Conservation (phyloP, 2,888 invertebrate species). For the Dicyrtoma fusca region DNA sequence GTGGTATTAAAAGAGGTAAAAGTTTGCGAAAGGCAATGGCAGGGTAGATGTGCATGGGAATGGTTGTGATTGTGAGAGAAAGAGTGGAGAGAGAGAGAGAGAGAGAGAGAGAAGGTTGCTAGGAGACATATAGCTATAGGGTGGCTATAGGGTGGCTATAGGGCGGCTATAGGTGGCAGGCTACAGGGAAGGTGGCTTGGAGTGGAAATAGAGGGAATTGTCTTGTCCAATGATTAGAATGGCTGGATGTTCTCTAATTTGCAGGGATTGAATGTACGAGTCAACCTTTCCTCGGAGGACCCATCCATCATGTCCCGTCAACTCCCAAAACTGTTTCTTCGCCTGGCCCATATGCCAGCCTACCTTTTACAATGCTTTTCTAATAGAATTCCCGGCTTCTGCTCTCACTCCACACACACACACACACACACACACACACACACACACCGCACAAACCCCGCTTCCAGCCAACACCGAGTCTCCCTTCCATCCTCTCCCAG, state of each 20-base stretch:
- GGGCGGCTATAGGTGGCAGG: too few species aligned
- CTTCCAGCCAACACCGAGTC: neutral
- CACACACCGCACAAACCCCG: neutral
- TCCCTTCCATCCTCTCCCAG: too few species aligned
- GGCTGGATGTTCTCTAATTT: conserved; percentile 57
- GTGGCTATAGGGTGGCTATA: too few species aligned
- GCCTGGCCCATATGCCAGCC: conserved; percentile 38
- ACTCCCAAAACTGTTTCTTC: conserved; percentile 48
- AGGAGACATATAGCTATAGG: too few species aligned
- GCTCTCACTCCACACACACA: conserved; percentile 8
- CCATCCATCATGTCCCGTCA: conserved; percentile 57
- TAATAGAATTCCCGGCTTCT: conserved; percentile 36
- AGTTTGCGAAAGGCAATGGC: too few species aligned
- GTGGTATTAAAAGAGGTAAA: too few species aligned
- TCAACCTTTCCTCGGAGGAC: conserved; percentile 55
- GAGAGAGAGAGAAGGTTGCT: neutral
- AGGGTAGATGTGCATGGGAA: neutral
- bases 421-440: conserved; percentile 6
- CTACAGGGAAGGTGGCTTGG: neutral
- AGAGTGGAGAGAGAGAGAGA: neutral
- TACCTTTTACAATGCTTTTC: conserved; percentile 29
- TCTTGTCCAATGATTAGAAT: conserved; percentile 57
- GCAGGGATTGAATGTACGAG: conserved; percentile 57
- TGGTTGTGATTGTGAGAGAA: neutral
- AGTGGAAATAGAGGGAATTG: conserved; percentile 42